A percentile compares a stretch with the other conserved stretches of the same genome.
phyloP scores from a whole-genome alignment of 2,113 vertebrate species.

The Misgurnus anguillicaudatus region DNA sequence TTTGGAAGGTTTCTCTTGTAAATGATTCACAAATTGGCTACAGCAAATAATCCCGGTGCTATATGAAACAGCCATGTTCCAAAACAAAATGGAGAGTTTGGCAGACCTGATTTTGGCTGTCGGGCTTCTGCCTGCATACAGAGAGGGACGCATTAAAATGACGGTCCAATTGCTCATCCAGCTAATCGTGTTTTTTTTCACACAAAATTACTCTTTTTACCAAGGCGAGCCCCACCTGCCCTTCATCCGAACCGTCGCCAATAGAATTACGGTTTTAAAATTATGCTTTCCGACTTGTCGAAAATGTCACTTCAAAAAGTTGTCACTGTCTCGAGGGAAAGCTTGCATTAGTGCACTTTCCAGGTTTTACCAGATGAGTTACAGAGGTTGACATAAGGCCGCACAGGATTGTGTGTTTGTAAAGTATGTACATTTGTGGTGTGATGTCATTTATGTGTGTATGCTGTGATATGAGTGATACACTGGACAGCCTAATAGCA shows the following conservation, averaged over 20 bases:
- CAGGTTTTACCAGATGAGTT: constrained; percentile 13
- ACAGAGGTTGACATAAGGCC: constrained; percentile 16
- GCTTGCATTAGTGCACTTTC: not conserved
- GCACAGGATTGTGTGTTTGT: constrained; percentile 12
- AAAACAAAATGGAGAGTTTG: constrained; percentile 75
- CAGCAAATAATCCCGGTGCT: constrained; percentile 29
- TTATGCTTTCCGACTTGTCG: not conserved
- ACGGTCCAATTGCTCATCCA: not conserved
- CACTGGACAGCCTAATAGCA: constrained; percentile 52
- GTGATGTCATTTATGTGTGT: not conserved
- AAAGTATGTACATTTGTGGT: constrained; percentile 6
- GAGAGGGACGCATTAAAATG: not conserved
- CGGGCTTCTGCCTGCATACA: constrained; percentile 13
- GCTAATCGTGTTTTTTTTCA: constrained; percentile 2
- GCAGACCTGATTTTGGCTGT: constrained; percentile 15
- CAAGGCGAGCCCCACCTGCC: not conserved
- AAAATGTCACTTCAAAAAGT: too few species aligned
- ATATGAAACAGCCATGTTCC: constrained; percentile 56
- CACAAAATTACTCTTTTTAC: constrained; percentile 1
- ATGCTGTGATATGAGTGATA: constrained; percentile 26
- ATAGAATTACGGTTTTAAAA: not conserved
- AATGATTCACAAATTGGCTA: constrained; percentile 2
- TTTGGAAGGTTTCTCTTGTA: not conserved
- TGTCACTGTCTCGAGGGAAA: not conserved
- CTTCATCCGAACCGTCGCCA: not conserved